A percentile compares a stretch with the other conserved stretches of the same genome.
These are phyloP conservation scores for Drosophila hamatofila DNA, from an alignment of 2,888 invertebrate genomes.

Conservation along the genomic window DNA sequence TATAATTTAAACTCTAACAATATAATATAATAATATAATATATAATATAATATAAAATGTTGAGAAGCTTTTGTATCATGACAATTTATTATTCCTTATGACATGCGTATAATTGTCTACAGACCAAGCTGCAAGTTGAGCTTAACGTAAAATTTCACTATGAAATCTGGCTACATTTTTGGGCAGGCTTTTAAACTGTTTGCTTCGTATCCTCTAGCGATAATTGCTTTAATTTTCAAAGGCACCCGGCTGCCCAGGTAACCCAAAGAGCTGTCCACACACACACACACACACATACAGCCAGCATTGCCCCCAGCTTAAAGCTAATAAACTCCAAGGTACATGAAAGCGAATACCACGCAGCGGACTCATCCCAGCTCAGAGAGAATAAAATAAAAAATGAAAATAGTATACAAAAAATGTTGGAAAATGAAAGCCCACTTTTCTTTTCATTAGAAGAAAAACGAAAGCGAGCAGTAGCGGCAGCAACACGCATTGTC, in stretches of 20 bases:
- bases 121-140: not conserved
- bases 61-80: not conserved
- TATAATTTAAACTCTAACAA: too few species aligned
- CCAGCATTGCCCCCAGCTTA: slow-evolving; percentile 48
- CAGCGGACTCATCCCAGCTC: slow-evolving; percentile 56
- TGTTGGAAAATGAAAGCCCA: slow-evolving; percentile 64
- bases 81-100: not conserved
- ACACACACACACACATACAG: slow-evolving; percentile 8
- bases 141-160: not conserved
- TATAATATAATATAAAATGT: too few species aligned
- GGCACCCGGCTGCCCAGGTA: slow-evolving; percentile 53
- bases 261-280: slow-evolving; percentile 47
- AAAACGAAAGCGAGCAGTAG: slow-evolving; percentile 67
- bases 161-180: not conserved
- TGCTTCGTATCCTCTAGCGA: slow-evolving; percentile 14
- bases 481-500: slow-evolving; percentile 54
- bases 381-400: slow-evolving; percentile 23
- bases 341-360: slow-evolving; percentile 76
- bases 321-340: slow-evolving; percentile 72
- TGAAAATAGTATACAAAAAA: slow-evolving; percentile 48
- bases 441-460: slow-evolving; percentile 74
- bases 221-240: slow-evolving; percentile 63
- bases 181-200: slow-evolving; percentile 5
- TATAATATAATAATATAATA: too few species aligned
- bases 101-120: too few species aligned